These are phyloP conservation scores for Mormyrops attenuatus DNA, from an alignment of 2,797 vertebrate genomes.

Conservation along the genomic window DNA sequence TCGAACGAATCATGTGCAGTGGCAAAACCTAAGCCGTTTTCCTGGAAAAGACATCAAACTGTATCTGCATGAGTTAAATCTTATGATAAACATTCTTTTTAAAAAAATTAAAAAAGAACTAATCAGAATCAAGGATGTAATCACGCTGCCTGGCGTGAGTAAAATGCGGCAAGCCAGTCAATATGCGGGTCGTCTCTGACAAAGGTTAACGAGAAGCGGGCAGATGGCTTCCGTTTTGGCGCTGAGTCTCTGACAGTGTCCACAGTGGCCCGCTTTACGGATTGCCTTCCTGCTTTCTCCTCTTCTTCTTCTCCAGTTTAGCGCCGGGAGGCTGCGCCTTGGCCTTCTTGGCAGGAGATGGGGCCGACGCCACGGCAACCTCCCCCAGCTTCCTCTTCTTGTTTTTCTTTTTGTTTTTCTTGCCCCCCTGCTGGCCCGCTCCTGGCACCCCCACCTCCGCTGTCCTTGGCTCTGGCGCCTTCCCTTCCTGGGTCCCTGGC, in stretches of 20 bases:
- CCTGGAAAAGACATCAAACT: not conserved
- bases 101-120: not conserved
- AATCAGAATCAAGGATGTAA: not conserved
- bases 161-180: not conserved
- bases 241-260: not conserved
- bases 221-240: not conserved
- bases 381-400: conserved; percentile 45
- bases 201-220: not conserved
- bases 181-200: not conserved
- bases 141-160: not conserved
- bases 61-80: not conserved
- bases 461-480: conserved; percentile 23
- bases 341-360: conserved; percentile 61
- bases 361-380: conserved; percentile 26
- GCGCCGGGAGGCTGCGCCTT: conserved; percentile 40
- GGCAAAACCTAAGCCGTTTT: not conserved
- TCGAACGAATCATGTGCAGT: not conserved
- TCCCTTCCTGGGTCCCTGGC: conserved; percentile 30
- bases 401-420: conserved; percentile 48
- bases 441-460: not conserved
- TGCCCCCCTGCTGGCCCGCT: conserved; percentile 30
- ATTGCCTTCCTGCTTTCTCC: conserved; percentile 48
- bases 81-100: not conserved
- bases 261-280: conserved; percentile 21
- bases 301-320: conserved; percentile 44